Conservation (phyloP, 2,113 vertebrate genomes). For the Marmota flaviventris region DNA sequence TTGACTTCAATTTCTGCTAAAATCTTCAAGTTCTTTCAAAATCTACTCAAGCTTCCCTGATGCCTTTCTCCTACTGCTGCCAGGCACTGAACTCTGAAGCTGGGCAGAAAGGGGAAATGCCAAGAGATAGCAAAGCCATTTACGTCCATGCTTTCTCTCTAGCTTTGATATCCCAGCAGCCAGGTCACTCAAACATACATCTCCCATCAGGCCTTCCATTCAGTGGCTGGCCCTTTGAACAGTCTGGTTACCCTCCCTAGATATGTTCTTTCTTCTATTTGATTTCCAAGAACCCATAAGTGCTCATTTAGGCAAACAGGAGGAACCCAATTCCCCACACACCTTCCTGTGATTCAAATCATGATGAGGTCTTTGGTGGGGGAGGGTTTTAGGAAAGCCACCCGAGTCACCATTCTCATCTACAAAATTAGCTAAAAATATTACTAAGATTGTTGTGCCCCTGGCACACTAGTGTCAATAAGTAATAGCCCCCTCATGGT, state of each 20-base stretch:
- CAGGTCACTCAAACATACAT: background rate
- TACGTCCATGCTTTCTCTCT: background rate
- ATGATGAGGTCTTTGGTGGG: background rate
- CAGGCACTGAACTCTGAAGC: conserved; percentile 39
- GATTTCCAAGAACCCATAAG: background rate
- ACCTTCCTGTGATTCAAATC: background rate
- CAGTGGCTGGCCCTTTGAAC: background rate
- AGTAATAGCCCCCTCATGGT: background rate
- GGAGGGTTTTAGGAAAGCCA: conserved; percentile 14
- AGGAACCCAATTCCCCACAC: background rate
- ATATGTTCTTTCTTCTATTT: background rate
- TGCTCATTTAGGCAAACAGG: background rate
- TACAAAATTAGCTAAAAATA: background rate
- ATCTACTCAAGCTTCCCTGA: background rate
- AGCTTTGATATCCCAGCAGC: background rate
- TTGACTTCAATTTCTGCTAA: background rate
- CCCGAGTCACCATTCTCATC: background rate
- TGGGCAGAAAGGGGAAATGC: background rate
- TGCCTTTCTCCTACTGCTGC: background rate
- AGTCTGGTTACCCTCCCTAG: background rate
- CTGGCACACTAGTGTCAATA: background rate
- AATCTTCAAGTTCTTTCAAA: conserved; percentile 53
- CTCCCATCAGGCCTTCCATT: background rate
- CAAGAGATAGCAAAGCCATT: background rate
- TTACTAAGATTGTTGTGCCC: background rate